Base-by-base conservation (phyloP, 30 jellyfish, hydroid and myxozoan genomes). In the Turritopsis dohrnii region DNA sequence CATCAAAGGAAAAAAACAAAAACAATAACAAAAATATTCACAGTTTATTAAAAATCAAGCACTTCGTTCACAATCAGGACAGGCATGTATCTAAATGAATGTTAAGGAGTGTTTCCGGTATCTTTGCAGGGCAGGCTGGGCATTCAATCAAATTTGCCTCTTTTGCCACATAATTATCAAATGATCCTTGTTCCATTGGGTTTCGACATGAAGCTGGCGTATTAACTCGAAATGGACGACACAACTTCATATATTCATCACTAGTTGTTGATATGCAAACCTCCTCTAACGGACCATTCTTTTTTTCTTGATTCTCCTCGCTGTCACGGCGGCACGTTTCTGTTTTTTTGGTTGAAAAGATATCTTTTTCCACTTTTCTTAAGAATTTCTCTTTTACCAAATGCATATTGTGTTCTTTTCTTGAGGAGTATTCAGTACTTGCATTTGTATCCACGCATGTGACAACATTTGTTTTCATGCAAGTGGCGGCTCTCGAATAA, bases 71-170 rank as follows among this genome's bases (percentile, higher is more conserved):
- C 77, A 69, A 23, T 69, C 77, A 69, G 31, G 89, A 53, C 25
- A 90, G 81, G 54, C 97, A 90, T 4, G 80, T 75, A 71, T 90
- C 97, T 41, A 90, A 86, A 72, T 90, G 97, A 5, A 41, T 22
- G 30, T 90, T 90, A 19, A 90, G 81, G 22, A 71, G 53, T 71
- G 76, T 71, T 29, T 81, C 74, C 17, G 93, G 87, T 21, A 90
- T 28, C 41, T 74, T 82, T 71, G 80, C 77, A 19, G 94, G 93
- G 75, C 97, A 90, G 52, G 84, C 97, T 18, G 97, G 97, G 79
- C 97, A 90, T 23, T 79, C 89, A 52, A 90, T 96, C 18, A 84
- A 66, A 26, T 74, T 81, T 41, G 60, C 13, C 60, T 41, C 60
- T 41, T 41, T 41, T 13, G 13, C 60, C 60, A 41, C 60, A 41